Conservation (phyloP, 1,140 invertebrate genomes). For the Drosophila watanabei region DNA sequence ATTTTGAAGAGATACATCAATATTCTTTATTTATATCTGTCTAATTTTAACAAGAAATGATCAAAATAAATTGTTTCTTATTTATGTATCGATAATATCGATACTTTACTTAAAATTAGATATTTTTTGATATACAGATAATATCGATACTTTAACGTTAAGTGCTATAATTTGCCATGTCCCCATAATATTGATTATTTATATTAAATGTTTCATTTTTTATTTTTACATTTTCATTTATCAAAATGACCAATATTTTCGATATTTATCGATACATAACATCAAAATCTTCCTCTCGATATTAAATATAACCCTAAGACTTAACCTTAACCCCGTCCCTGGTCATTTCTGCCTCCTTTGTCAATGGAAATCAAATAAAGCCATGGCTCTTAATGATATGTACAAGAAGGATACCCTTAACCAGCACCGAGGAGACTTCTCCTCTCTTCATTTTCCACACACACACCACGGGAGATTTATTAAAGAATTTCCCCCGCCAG, state of each 20-base stretch:
- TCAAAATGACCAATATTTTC: background rate
- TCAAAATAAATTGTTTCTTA: background rate
- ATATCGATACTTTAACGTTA: background rate
- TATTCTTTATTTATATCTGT: background rate
- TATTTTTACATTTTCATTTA: background rate
- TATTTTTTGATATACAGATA: background rate
- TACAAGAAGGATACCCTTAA: slow-evolving; percentile 10
- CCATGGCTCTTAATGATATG: slow-evolving; percentile 20
- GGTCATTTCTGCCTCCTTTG: slow-evolving; percentile 15
- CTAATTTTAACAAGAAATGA: background rate
- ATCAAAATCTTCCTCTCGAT: background rate
- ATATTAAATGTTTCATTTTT: no score
- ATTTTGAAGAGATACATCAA: background rate
- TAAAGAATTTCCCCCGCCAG: slow-evolving; percentile 3
- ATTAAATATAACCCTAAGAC: background rate
- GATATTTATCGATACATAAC: background rate
- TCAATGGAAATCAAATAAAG: slow-evolving; percentile 24
- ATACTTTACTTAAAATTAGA: background rate
- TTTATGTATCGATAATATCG: background rate
- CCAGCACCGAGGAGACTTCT: background rate
- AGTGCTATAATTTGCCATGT: background rate
- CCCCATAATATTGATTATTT: no score
- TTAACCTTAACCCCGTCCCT: background rate
- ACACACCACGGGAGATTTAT: slow-evolving; percentile 21
- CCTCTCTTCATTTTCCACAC: background rate